Percentiles rank a stretch among this genome's conserved stretches.
These are phyloP conservation scores for Dryococelus australis DNA, from an alignment of 2,888 invertebrate species.

Conservation along the genomic window DNA sequence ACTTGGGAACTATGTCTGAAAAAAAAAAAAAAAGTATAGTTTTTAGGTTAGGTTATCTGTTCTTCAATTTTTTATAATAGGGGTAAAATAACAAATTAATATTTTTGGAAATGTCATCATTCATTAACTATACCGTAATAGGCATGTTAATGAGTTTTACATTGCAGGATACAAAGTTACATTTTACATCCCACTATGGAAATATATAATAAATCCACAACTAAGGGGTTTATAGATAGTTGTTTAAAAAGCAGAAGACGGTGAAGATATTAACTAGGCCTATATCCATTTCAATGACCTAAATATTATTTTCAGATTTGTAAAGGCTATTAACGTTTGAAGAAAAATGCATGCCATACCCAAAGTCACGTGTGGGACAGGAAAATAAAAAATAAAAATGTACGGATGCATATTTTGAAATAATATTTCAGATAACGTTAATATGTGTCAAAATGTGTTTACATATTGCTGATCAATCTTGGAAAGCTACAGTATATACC, in stretches of 20 bases:
- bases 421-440: neutral
- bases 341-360: neutral
- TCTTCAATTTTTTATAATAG: neutral
- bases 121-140: too few species aligned
- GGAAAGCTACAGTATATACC: neutral
- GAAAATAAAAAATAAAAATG: neutral
- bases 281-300: neutral
- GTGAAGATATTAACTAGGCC: neutral
- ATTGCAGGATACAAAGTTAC: neutral
- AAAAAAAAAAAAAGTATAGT: neutral
- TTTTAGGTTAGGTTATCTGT: neutral
- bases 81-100: neutral
- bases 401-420: neutral
- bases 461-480: neutral
- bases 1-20: neutral
- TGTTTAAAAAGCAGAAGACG: neutral
- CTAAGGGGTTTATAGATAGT: neutral
- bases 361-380: neutral
- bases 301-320: neutral
- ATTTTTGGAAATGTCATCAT: neutral
- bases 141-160: neutral
- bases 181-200: neutral
- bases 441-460: neutral
- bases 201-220: neutral
- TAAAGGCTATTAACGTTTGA: neutral